phyloP scores from a whole-genome alignment of 2,113 vertebrate species.

The Stercorarius parasiticus region DNA sequence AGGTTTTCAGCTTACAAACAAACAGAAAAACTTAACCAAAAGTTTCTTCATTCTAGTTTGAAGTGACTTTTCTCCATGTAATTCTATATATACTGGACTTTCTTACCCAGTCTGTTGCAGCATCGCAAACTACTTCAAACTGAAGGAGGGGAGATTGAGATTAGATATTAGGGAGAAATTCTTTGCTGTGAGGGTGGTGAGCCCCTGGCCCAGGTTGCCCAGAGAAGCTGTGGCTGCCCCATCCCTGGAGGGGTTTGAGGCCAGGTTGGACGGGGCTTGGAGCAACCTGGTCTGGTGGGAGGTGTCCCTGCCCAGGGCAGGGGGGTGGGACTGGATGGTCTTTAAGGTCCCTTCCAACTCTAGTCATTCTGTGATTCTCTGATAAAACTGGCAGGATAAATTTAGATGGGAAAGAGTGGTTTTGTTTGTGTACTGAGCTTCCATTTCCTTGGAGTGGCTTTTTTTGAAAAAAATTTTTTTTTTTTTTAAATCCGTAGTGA shows the following conservation, averaged over 20 bases:
- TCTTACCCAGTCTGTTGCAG: not conserved
- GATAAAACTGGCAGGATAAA: not conserved
- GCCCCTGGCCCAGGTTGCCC: too few relatives aligned
- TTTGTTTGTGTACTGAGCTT: not conserved
- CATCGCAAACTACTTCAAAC: not conserved
- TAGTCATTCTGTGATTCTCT: not conserved
- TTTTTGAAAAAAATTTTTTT: too few relatives aligned
- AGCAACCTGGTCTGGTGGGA: not conserved
- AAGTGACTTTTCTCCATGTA: too few relatives aligned
- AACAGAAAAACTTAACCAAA: not conserved
- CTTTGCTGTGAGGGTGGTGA: not conserved
- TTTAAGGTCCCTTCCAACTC: not conserved
- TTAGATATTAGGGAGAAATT: not conserved
- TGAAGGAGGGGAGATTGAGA: not conserved
- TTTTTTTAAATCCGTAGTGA: not conserved
- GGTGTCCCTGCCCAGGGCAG: not conserved
- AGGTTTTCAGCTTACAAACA: not conserved
- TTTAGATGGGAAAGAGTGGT: not conserved
- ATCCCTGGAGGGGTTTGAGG: not conserved
- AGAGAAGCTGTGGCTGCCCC: not conserved
- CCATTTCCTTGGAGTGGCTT: not conserved
- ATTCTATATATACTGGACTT: not conserved
- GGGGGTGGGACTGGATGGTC: not conserved
- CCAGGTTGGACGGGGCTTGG: not conserved
- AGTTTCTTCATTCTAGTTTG: not conserved